Percentiles rank a stretch among this genome's conserved stretches.
phyloP scores from a whole-genome alignment of 2,888 invertebrate genomes.

The Leptarthrus brevirostris region DNA sequence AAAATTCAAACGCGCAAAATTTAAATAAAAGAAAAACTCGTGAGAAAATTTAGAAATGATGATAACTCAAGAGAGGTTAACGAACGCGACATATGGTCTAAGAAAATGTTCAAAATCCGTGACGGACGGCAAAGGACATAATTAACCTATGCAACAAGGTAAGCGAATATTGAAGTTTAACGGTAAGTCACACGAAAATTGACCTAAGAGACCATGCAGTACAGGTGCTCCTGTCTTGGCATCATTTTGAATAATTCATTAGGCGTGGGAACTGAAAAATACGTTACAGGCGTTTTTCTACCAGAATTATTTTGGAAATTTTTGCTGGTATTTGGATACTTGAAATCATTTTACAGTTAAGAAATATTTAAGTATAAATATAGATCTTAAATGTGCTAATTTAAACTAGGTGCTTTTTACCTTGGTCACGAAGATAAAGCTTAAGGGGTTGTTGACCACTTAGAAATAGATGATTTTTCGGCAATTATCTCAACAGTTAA shows the following conservation, averaged over 20 bases:
- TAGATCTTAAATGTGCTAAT: no score
- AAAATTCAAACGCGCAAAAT: background rate
- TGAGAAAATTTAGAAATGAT: conserved; percentile 1
- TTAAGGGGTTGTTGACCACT: no score
- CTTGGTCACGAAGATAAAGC: no score
- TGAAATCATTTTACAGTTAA: no score
- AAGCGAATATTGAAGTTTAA: conserved; percentile 7
- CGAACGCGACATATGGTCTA: conserved; percentile 29
- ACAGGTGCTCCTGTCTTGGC: conserved; percentile 26
- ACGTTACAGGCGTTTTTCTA: no score
- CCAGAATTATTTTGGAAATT: no score
- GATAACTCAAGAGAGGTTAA: background rate
- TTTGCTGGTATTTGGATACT: no score
- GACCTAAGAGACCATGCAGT: background rate
- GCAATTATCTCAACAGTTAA: no score
- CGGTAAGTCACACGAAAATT: conserved; percentile 39
- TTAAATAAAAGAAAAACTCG: background rate
- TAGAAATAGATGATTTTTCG: no score
- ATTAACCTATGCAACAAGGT: background rate
- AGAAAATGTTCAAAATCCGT: conserved; percentile 35
- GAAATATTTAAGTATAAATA: no score
- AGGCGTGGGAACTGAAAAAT: conserved; percentile 30
- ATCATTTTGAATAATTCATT: conserved; percentile 40
- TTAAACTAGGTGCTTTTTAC: no score
- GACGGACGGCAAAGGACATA: conserved; percentile 25